Evolutionary conservation across 2,888 invertebrate genomes (phyloP), one percentile per base, ranked within the genome.

Genomic region (Lasioglossum vierecki): DNA sequence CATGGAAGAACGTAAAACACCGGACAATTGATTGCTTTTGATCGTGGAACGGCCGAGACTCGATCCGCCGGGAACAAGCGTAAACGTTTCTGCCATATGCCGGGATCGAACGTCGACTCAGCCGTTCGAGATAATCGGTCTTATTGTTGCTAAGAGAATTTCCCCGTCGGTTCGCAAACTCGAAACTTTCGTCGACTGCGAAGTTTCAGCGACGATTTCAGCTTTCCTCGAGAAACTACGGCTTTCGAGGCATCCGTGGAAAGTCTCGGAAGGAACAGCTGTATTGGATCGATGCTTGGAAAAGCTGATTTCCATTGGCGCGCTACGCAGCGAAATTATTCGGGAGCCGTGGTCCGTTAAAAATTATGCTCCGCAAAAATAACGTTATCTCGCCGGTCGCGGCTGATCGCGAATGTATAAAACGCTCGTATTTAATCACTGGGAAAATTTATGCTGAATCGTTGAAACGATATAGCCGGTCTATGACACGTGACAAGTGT

Each of bases 131-230:
- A 88, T 89, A 88, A 89, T 87, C 87, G 84, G 73, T 81, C 87
- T 81, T 83, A 87, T 90, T 89, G 84, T 89, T 82, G 60, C 75
- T 72, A 76, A 74, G 85, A 85, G 88, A 83, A 82, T 88, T 88
- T 83, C 80, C 18, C 53, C 87, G 68, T 22, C 78, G 35, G 63
- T 76, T 70, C n/a, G 53, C 26, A 72, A 70, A 76, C 77, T 82
- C 11, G 74, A 79, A 89, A 88, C 81, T 88, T 86, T 80, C 76
- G 60, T 73, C 87, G 82, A 44, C 76, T 74, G 72, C 39, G 8
- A 88, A 78, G 72, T 82, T 80, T 46, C 75, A 18, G 63, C 57
- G 76, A 85, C 84, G 82, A 77, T 84, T 81, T 80, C 83, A 75
- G 75, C 49, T 70, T 81, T 1, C 8, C 26, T 13, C 41, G 49